A percentile compares a stretch with the other conserved stretches of the same genome.
phyloP scores from a whole-genome alignment of 1,140 invertebrate species.

The Papilio machaon region DNA sequence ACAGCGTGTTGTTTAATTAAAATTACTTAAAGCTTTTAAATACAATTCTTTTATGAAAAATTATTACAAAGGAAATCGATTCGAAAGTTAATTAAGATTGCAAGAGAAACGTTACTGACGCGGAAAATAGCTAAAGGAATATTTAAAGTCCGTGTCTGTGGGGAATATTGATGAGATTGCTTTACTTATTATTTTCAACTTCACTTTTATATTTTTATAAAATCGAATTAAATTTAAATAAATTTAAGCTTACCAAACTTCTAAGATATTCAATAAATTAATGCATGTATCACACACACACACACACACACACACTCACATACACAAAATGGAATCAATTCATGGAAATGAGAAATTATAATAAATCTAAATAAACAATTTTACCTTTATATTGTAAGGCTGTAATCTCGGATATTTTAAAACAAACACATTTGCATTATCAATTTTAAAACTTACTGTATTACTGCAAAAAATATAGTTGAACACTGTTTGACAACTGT shows the following conservation, averaged over 20 bases:
- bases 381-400: no score
- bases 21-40: not conserved
- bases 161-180: slow-evolving; percentile 19
- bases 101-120: slow-evolving; percentile 13
- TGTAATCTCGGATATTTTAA: no score
- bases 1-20: not conserved
- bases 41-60: not conserved
- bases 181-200: slow-evolving; percentile 9
- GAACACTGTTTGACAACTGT: no score
- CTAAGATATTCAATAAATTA: no score
- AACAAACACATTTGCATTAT: no score
- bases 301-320: no score
- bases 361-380: no score
- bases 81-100: slow-evolving; percentile 17
- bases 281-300: no score
- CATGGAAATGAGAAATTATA: no score
- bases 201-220: not conserved
- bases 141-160: slow-evolving; percentile 17
- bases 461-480: no score
- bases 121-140: slow-evolving; percentile 17
- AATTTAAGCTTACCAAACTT: not conserved
- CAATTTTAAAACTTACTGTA: no score
- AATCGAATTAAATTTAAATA: not conserved
- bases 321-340: no score
- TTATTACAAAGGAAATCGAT: slow-evolving; percentile 7